Percentiles rank a stretch among this genome's conserved stretches.
Evolutionary conservation across 2,113 vertebrate species (phyloP).

Genomic region (Oceanodroma tethys): DNA sequence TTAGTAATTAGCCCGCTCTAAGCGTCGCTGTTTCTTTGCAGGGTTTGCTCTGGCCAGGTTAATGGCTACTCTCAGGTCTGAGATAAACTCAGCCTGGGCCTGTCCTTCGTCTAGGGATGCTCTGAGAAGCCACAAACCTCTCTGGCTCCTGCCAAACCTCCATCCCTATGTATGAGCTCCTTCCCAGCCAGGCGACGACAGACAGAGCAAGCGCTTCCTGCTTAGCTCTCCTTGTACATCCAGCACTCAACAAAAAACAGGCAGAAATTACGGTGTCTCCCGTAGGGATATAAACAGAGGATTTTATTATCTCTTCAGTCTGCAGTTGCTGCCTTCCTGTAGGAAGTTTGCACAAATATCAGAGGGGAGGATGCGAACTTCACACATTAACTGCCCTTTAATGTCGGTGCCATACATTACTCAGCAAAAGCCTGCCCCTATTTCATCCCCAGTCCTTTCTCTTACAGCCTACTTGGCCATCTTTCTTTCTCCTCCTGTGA

Average conservation of each 20-base stretch:
- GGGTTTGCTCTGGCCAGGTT: neutral
- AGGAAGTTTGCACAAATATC: neutral
- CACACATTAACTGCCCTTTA: neutral
- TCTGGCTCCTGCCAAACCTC: neutral
- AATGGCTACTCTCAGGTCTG: neutral
- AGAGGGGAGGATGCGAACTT: neutral
- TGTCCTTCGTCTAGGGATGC: neutral
- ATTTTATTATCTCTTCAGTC: neutral
- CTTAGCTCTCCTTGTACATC: neutral
- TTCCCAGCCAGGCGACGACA: neutral
- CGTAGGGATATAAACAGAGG: neutral
- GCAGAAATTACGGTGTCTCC: neutral
- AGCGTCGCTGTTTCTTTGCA: neutral
- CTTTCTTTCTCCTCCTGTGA: neutral
- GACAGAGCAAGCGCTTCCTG: neutral
- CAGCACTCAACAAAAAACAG: neutral
- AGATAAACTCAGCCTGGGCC: neutral
- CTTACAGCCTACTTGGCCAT: neutral
- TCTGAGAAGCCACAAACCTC: neutral
- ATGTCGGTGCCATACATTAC: neutral
- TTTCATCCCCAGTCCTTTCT: neutral
- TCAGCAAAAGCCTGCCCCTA: neutral
- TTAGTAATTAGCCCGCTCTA: conserved; percentile 1
- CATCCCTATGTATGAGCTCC: neutral
- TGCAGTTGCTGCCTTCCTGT: neutral